Percentiles rank a stretch among this genome's conserved stretches.
Conservation (phyloP, 1,140 invertebrate genomes). For the Drosophila tsacasi region DNA sequence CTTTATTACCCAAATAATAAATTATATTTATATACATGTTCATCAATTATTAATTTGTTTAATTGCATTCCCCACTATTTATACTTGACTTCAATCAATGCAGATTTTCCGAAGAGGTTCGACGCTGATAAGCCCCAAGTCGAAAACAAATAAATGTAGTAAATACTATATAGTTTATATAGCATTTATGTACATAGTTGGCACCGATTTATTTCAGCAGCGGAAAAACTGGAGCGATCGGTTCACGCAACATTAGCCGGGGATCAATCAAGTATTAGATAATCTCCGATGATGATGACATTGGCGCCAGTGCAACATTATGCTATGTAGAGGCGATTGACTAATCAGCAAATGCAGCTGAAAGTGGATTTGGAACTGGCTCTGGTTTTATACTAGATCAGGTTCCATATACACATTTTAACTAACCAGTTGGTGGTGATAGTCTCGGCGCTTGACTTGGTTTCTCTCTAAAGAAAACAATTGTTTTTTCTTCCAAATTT, state of each 20-base stretch:
- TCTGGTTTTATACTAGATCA: constrained; percentile 26
- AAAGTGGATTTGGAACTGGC: constrained; percentile 22
- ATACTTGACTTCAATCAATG: background rate
- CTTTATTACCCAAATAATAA: background rate
- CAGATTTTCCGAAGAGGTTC: background rate
- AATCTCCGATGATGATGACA: constrained; percentile 38
- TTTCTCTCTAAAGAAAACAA: background rate
- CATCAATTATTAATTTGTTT: background rate
- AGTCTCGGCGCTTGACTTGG: background rate
- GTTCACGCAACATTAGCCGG: constrained; percentile 44
- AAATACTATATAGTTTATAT: constrained; percentile 1
- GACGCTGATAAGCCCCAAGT: constrained; percentile 19
- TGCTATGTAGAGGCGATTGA: constrained; percentile 31
- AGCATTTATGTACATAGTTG: background rate
- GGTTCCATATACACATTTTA: constrained; percentile 20
- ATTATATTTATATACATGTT: background rate
- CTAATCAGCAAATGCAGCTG: constrained; percentile 39
- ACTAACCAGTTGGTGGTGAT: constrained; percentile 14
- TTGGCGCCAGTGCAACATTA: constrained; percentile 36
- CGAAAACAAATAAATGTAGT: constrained; percentile 5
- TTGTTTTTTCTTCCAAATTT: background rate
- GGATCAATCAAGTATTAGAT: constrained; percentile 47
- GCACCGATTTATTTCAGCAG: constrained; percentile 3
- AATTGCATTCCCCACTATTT: background rate
- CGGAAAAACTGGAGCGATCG: constrained; percentile 27